These are phyloP conservation scores for Drosophila percnosoma DNA, from an alignment of 2,888 invertebrate genomes.

Conservation along the genomic window DNA sequence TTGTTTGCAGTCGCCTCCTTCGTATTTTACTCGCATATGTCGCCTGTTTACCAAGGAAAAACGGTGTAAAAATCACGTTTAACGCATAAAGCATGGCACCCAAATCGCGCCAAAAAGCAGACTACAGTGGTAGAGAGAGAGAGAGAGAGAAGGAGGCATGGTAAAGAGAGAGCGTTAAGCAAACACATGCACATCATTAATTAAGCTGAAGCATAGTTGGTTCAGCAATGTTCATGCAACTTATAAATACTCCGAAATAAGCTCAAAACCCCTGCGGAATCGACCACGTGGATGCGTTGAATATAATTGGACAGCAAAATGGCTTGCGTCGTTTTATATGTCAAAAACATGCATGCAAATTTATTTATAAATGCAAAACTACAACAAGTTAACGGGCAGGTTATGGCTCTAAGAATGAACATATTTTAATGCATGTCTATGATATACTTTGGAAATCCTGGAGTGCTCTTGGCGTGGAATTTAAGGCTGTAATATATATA, in stretches of 20 bases:
- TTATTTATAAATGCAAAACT: constrained; percentile 19
- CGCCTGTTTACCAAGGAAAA: constrained; percentile 38
- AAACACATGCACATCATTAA: constrained; percentile 38
- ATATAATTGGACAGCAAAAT: constrained; percentile 8
- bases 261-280: background rate
- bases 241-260: constrained; percentile 9
- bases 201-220: constrained; percentile 33
- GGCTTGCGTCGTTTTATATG: constrained; percentile 4
- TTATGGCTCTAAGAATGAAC: background rate
- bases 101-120: constrained; percentile 38
- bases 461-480: background rate
- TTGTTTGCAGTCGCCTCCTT: constrained; percentile 8
- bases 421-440: background rate
- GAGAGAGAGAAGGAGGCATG: background rate
- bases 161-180: background rate
- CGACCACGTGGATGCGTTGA: constrained; percentile 4
- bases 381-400: background rate
- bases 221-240: constrained; percentile 7
- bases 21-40: constrained; percentile 17
- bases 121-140: background rate
- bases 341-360: constrained; percentile 24
- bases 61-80: constrained; percentile 69
- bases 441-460: background rate
- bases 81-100: constrained; percentile 47
- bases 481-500: background rate